These are phyloP conservation scores for Enteromius viviparus DNA, from an alignment of 2,797 vertebrate species.

Conservation along the genomic window DNA sequence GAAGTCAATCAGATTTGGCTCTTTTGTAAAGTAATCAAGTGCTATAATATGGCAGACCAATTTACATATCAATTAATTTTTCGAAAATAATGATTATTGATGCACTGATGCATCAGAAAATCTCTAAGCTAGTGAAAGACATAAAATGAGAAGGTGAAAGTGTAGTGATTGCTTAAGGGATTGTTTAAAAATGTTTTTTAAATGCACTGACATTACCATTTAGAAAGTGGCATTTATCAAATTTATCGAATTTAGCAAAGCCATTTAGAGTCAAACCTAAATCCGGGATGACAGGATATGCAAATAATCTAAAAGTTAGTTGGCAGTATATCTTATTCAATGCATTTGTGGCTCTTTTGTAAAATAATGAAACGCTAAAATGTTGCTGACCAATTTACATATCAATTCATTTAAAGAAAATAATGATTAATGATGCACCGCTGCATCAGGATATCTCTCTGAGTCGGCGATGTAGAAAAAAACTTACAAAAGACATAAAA, in stretches of 20 bases:
- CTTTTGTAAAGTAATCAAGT: constrained; percentile 61
- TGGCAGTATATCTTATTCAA: constrained; percentile 21
- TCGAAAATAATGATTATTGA: constrained; percentile 54
- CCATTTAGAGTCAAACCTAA: constrained; percentile 3
- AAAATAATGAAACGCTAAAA: constrained; percentile 58
- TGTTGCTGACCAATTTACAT: constrained; percentile 57
- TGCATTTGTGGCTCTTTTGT: constrained; percentile 59
- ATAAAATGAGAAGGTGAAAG: not conserved
- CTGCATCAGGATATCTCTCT: constrained; percentile 13
- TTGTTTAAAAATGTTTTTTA: not conserved
- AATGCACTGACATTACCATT: not conserved
- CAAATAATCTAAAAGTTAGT: not conserved
- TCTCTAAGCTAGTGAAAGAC: constrained; percentile 15
- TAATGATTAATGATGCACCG: constrained; percentile 52
- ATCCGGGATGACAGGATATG: not conserved
- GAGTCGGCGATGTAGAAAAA: constrained; percentile 14
- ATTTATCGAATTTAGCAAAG: not conserved
- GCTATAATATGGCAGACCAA: constrained; percentile 58
- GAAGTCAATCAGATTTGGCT: constrained; percentile 62
- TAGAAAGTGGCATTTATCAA: not conserved
- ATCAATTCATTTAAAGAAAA: constrained; percentile 51
- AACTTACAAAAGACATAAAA: constrained; percentile 16
- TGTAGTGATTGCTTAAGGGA: constrained; percentile 19
- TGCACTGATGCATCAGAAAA: constrained; percentile 32
- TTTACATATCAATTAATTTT: constrained; percentile 57